Base-by-base conservation (phyloP, 2,797 vertebrate genomes). In the Meriones psammophilus region DNA sequence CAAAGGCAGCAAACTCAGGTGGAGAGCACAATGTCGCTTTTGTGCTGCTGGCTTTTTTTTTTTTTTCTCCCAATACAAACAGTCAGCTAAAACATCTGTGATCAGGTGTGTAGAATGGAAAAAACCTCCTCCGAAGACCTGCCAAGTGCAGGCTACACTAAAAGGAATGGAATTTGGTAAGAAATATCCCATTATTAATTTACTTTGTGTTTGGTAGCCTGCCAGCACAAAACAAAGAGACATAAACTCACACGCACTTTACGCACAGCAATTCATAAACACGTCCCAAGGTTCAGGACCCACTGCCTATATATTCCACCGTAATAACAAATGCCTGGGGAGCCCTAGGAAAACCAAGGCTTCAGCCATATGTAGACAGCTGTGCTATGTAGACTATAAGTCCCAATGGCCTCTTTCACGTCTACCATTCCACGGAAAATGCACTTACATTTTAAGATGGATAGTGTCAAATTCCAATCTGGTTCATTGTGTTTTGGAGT, bases 161-260 rank as follows among this genome's bases (percentile, higher is more conserved):
- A 97, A 94, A 88, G 80, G 88, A 96, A 94, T 94, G 92, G 86
- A 76, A 95, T 88, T 88, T 94, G 95, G 89, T 96, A 94, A 96
- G 95, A 96, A 96, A 96, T 50, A 96, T 8, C 93, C 50, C 90
- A 80, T 66, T 92, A 92, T 91, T 93, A 94, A 96, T 88, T 90
- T 56, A 93, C 22, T 89, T 88, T 60, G 66, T 73, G 71, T 42
- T 85, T 92, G 69, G 83, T 18, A 96, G 13, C 18, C 28, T 12
- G 14, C 80, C 26, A 78, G 71, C 42, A 60, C 73, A 79, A 77
- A 66, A 74, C 56, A 85, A 81, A 74, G 4, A 24, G 50, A 86
- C 64, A 87, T 17, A 95, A 58, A 71, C 88, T 93, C 54, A 91
- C 1, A 22, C 2, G 17, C 26, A 60, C n/a, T 58, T 71, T 10